Evolutionary conservation across 2,888 invertebrate genomes (phyloP).

Genomic region (Camponotus fellah): DNA sequence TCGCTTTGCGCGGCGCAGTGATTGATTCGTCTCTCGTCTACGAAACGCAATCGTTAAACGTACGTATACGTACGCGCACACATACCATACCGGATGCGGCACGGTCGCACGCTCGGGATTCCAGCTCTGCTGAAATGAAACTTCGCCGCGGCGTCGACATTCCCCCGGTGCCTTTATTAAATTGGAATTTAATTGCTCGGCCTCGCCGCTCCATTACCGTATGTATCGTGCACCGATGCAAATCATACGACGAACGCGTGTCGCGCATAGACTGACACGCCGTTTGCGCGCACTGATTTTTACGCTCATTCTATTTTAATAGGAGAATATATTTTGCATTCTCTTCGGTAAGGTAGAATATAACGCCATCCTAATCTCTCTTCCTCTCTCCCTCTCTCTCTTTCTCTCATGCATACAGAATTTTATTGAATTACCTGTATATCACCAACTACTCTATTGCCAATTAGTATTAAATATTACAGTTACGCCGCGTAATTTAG

Average conservation of each 20-base stretch:
- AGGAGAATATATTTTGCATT: background rate
- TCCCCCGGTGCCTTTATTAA: constrained; percentile 80
- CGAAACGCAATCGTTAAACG: constrained; percentile 69
- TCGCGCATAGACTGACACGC: constrained; percentile 52
- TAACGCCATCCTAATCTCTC: background rate
- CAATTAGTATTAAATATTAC: background rate
- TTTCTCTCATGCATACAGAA: background rate
- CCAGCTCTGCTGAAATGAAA: constrained; percentile 77
- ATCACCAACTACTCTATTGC: background rate
- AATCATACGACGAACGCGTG: constrained; percentile 69
- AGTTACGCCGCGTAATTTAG: constrained; percentile 57
- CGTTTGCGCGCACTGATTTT: constrained; percentile 70
- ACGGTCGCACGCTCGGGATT: constrained; percentile 76
- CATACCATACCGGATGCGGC: constrained; percentile 69
- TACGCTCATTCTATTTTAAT: constrained; percentile 43
- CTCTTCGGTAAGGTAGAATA: background rate
- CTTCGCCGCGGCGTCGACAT: constrained; percentile 75
- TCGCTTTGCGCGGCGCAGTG: constrained; percentile 70
- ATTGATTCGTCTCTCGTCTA: constrained; percentile 75
- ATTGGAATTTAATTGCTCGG: constrained; percentile 82
- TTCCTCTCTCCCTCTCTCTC: too few relatives aligned
- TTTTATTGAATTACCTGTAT: background rate
- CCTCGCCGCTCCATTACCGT: constrained; percentile 74
- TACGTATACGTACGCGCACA: constrained; percentile 51
- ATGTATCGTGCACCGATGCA: constrained; percentile 70